Evolutionary conservation across 2,888 invertebrate species (phyloP).

Genomic region (Amblyjoppa proteus): DNA sequence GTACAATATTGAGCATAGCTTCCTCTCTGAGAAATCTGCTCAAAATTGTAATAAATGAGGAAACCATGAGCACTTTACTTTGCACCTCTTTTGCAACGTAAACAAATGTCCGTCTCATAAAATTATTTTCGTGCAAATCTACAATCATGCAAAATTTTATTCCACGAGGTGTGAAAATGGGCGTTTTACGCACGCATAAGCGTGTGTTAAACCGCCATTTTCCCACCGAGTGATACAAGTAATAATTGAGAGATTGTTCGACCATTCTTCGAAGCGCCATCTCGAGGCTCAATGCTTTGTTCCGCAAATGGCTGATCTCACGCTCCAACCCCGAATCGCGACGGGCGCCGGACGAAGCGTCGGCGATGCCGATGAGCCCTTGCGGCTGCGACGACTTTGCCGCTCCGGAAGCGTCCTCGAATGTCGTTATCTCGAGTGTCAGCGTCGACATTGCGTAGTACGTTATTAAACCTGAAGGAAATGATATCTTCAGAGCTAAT

Average conservation of each 20-base stretch:
- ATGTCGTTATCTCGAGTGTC: constrained; percentile 46
- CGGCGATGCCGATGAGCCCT: constrained; percentile 58
- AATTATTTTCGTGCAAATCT: no score
- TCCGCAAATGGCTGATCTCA: constrained; percentile 71
- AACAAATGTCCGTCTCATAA: no score
- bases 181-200: no score
- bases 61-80: no score
- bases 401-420: background rate
- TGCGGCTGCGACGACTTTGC: constrained; percentile 18
- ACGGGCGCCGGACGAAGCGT: constrained; percentile 49
- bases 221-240: no score
- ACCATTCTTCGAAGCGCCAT: constrained; percentile 74
- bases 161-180: no score
- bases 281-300: constrained; percentile 71
- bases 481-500: background rate
- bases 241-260: constrained; percentile 7
- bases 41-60: no score
- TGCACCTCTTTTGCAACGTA: no score
- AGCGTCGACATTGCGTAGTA: constrained; percentile 58
- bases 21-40: no score
- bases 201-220: no score
- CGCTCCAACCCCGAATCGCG: constrained; percentile 50
- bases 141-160: no score
- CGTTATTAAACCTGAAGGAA: constrained; percentile 67
- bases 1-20: no score